Base-by-base conservation (phyloP, 1,140 invertebrate genomes). In the Drosophila pandora region DNA sequence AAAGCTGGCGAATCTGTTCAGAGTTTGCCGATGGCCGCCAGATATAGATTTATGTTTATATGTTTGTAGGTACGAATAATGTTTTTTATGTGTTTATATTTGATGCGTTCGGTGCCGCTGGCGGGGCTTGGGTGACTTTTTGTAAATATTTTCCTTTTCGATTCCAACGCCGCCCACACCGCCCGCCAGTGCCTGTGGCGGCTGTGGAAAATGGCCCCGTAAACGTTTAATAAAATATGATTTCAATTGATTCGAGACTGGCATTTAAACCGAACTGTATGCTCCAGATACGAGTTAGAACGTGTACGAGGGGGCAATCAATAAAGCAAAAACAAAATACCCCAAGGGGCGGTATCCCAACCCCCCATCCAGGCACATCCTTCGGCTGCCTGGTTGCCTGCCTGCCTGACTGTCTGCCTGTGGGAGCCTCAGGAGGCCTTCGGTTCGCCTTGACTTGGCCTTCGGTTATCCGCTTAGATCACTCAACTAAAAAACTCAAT, bases 401-500 rank as follows among this genome's bases (percentile, higher is more conserved):
- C 30, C 25, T 1, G 25, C 6, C 4, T 23, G 58, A 13, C 41
- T 39, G 23, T 41, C 41, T n/a, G 13, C 34, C 48, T 67, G 17
- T 61, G 56, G 25, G 52, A 28, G 59, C 56, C 64, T 76, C 71
- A 25, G 21, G 70, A 75, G 71, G 48, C 56, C 21, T 37, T 55
- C 52, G 39, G 45, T 49, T 59, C 49, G 64, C 56, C 69, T 60
- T 75, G 76, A 56, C 79, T 71, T 54, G 30, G 47, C 43, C 70
- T 70, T 62, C 82, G 69, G 81, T 90, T 90, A 90, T 90, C 87
- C 87, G 87, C 87, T 90, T 90, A 90, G 87, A 90, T 90, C 87
- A 90, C 73, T 90, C 87, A 90, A 90, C 87, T 87, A 90, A 90
- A 90, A 90, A 90, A 90, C 78, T 90, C 87, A 90, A 90, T 90